These are phyloP conservation scores for Ellobium chinense DNA, from an alignment of 2,888 invertebrate species.

Conservation along the genomic window DNA sequence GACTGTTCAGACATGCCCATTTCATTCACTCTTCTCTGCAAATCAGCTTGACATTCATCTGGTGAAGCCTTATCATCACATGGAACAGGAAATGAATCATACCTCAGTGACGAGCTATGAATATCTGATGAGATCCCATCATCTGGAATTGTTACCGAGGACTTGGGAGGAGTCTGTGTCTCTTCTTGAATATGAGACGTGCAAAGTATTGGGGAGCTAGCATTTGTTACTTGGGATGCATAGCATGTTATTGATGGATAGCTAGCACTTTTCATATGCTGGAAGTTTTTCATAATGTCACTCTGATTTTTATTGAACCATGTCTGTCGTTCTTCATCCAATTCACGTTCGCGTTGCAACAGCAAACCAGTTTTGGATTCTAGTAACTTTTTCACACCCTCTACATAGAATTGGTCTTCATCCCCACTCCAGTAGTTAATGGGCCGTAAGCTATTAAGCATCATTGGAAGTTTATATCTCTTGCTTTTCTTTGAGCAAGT, in stretches of 20 bases:
- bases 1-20: not conserved
- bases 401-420: conserved; percentile 32
- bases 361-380: conserved; percentile 20
- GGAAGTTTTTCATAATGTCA: not conserved
- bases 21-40: not conserved
- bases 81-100: not conserved
- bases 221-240: not conserved
- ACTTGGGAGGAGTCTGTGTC: too few species aligned
- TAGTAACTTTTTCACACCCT: conserved; percentile 27
- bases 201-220: not conserved
- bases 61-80: not conserved
- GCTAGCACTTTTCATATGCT: not conserved
- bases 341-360: conserved; percentile 2
- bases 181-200: too few species aligned
- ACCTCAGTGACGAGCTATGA: not conserved
- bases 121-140: not conserved
- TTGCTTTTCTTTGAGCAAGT: conserved; percentile 22
- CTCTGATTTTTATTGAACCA: not conserved
- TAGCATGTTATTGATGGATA: not conserved
- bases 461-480: conserved; percentile 15
- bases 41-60: not conserved
- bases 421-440: conserved; percentile 25
- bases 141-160: too few species aligned
- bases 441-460: conserved; percentile 19
- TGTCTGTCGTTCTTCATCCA: not conserved